These are phyloP conservation scores for Cryptus armator DNA, from an alignment of 2,888 invertebrate species.

Conservation along the genomic window DNA sequence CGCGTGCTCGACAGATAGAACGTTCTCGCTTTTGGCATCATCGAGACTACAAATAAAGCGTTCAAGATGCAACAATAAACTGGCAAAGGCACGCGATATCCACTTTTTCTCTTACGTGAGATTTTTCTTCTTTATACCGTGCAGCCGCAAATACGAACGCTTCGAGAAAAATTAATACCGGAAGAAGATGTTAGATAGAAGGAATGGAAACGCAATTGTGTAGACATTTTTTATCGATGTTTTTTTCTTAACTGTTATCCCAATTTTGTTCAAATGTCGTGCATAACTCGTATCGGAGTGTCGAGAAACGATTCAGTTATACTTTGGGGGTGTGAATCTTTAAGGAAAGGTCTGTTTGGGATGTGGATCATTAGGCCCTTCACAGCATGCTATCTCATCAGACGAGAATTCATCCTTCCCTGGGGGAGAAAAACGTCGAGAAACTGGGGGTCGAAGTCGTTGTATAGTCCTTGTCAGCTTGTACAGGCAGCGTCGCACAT, in stretches of 20 bases:
- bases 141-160: no score
- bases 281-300: no score
- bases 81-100: neutral
- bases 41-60: constrained; percentile 18
- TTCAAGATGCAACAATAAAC: neutral
- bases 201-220: no score
- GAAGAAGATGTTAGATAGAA: neutral
- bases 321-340: constrained; percentile 7
- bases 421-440: neutral
- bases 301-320: neutral
- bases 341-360: neutral
- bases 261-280: no score
- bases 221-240: no score
- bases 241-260: no score
- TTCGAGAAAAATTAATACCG: neutral
- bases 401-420: constrained; percentile 31
- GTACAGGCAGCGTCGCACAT: neutral
- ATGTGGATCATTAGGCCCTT: constrained; percentile 65
- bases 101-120: neutral
- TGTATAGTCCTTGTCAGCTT: neutral
- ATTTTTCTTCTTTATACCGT: neutral
- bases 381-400: constrained; percentile 61
- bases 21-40: constrained; percentile 63
- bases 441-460: constrained; percentile 4
- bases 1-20: constrained; percentile 26